Evolutionary conservation across 2,113 vertebrate genomes (phyloP).

Genomic region (Stigmatopora nigra): DNA sequence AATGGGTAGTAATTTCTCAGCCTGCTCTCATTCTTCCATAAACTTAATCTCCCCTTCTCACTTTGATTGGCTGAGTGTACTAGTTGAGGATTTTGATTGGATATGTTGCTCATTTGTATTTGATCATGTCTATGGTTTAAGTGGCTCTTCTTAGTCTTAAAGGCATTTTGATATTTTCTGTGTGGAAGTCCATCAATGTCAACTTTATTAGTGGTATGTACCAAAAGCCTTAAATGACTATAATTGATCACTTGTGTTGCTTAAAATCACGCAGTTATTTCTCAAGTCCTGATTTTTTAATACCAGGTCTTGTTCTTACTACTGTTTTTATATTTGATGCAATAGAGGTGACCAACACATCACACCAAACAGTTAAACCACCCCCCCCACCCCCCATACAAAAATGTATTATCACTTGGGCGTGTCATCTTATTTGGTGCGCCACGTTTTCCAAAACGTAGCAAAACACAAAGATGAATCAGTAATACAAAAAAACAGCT

Average conservation of each 20-base stretch:
- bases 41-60: constrained; percentile 19
- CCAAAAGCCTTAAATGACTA: neutral
- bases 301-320: too few relatives aligned
- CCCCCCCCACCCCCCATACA: neutral
- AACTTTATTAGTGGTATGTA: neutral
- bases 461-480: too few relatives aligned
- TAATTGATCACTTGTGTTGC: neutral
- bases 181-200: constrained; percentile 14
- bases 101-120: constrained; percentile 40
- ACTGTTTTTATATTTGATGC: neutral
- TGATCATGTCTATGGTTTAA: constrained; percentile 19
- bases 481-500: too few relatives aligned
- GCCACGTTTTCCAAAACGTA: too few relatives aligned
- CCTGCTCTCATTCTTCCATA: constrained; percentile 34
- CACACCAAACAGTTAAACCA: neutral
- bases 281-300: neutral
- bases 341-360: neutral
- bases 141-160: constrained; percentile 5
- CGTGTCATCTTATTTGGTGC: neutral
- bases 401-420: neutral
- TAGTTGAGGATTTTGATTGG: constrained; percentile 45
- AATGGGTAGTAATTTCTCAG: constrained; percentile 48
- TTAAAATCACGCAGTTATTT: neutral
- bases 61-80: constrained; percentile 49
- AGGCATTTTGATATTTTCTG: neutral